Evolutionary conservation across 2,113 vertebrate genomes (phyloP).

Genomic region (Chinchilla lanigera): DNA sequence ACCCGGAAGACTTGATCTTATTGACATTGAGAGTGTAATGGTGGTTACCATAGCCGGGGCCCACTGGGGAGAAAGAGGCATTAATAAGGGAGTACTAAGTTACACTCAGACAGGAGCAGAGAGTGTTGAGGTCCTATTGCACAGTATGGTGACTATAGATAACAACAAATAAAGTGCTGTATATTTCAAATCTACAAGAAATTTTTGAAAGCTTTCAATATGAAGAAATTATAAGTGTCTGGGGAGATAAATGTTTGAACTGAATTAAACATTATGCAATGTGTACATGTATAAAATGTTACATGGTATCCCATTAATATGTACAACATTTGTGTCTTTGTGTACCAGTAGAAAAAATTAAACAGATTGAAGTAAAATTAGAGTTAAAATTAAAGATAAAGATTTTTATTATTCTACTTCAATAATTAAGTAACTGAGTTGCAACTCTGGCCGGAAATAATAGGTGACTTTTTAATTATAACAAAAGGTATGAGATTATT

Average conservation of each 20-base stretch:
- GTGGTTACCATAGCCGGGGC: not conserved
- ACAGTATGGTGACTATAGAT: not conserved
- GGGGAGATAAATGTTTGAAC: not conserved
- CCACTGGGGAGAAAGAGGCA: no score
- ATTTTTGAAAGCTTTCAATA: not conserved
- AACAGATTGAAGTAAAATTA: not conserved
- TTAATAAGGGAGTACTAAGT: not conserved
- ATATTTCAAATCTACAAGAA: not conserved
- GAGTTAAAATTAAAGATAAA: not conserved
- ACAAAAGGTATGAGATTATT: not conserved
- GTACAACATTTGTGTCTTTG: not conserved
- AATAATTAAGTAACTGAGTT: constrained; percentile 7
- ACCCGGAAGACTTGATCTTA: not conserved
- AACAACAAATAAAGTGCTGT: not conserved
- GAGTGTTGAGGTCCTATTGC: no score
- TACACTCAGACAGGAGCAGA: not conserved
- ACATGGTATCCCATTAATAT: not conserved
- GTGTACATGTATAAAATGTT: not conserved
- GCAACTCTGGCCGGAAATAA: not conserved
- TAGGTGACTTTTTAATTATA: not conserved
- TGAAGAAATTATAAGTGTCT: not conserved
- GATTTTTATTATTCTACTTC: not conserved
- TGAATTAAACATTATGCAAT: not conserved
- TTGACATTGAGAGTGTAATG: not conserved
- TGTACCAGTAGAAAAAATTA: not conserved